Base-by-base conservation (phyloP, 1,140 invertebrate species). In the Cherax quadricarinatus region DNA sequence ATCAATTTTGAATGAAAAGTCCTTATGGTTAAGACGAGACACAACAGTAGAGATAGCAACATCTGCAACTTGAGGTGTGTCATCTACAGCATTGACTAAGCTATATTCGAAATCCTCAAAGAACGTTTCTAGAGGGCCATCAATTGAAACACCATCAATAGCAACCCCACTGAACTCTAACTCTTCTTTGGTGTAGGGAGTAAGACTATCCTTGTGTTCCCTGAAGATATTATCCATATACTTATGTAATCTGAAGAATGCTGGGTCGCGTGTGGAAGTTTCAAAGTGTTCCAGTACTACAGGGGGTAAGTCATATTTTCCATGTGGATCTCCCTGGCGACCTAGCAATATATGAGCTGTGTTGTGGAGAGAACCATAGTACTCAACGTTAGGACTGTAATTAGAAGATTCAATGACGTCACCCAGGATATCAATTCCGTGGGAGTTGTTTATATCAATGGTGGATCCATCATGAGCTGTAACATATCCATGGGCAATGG, bases 61-160 rank as follows among this genome's bases (percentile, higher is more conserved):
- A 48, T 90, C 89, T 14, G 7, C 9, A 14, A 90, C 49, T 4
- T 84, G 53, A 10, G 5, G 48, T 1, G 82, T 79, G n/a, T 85
- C 82, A 79, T 91, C 89, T 5, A 91, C 81, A 62, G 89, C 89
- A 60, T 91, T 91, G 24, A 91, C 1, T 18, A 90, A 48, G 53
- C 73, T 85, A 51, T 85, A 90, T 60, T 90, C 81, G 48, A 90
- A 90, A 60, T 86, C 89, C n/a, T 91, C 89, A n/a, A 91, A 91
- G 89, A 41, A 85, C 4, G 89, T 91, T 12, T 75, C 73, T 4
- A 91, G 53, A 1, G 4, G 16, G 9, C 73, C 83, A 51, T 78
- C 75, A 60, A 91, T 60, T 21, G 66, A 30, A 30, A 91, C n/a
- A 75, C n/a, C 51, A 0, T 78, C 62, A 5, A 91, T 24, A 24